A percentile compares a stretch with the other conserved stretches of the same genome.
Evolutionary conservation across 1,140 invertebrate species (phyloP).

Genomic region (Aradophagus sp.): DNA sequence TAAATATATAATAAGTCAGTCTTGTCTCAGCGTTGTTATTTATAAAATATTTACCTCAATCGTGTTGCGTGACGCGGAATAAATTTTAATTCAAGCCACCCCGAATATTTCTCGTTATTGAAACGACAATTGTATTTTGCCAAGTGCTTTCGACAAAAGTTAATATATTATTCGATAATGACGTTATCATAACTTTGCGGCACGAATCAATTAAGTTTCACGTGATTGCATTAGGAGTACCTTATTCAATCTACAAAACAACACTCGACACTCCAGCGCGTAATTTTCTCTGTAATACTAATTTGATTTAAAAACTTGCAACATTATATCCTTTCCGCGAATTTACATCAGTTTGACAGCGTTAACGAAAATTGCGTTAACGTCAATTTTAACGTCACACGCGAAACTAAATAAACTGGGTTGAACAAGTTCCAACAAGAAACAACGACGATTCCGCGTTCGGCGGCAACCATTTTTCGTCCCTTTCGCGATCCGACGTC

Average conservation of each 20-base stretch:
- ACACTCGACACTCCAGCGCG: conserved; percentile 15
- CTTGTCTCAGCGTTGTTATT: background rate
- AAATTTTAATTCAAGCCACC: background rate
- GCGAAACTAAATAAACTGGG: conserved; percentile 5
- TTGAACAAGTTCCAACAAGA: conserved; percentile 5
- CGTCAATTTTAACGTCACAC: conserved; percentile 21
- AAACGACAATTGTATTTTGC: conserved; percentile 7
- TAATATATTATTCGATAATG: conserved; percentile 32
- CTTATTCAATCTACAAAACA: conserved; percentile 38
- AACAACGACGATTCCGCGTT: background rate
- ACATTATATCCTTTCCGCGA: conserved; percentile 25
- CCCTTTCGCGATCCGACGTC: too few relatives aligned
- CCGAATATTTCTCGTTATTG: background rate
- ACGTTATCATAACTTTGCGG: conserved; percentile 32
- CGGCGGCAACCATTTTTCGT: too few relatives aligned
- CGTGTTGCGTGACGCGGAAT: background rate
- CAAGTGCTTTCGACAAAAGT: conserved; percentile 7
- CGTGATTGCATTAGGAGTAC: conserved; percentile 11
- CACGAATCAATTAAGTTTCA: conserved; percentile 25
- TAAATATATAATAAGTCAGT: too few relatives aligned
- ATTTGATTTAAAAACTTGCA: conserved; percentile 46
- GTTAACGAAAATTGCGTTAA: conserved; percentile 29
- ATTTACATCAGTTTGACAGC: conserved; percentile 41
- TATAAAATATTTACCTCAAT: conserved; percentile 2
- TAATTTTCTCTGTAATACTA: conserved; percentile 44